Evolutionary conservation across 2,797 vertebrate species (phyloP), one percentile per base, ranked within the genome.

Genomic region (Pangasius djambal): DNA sequence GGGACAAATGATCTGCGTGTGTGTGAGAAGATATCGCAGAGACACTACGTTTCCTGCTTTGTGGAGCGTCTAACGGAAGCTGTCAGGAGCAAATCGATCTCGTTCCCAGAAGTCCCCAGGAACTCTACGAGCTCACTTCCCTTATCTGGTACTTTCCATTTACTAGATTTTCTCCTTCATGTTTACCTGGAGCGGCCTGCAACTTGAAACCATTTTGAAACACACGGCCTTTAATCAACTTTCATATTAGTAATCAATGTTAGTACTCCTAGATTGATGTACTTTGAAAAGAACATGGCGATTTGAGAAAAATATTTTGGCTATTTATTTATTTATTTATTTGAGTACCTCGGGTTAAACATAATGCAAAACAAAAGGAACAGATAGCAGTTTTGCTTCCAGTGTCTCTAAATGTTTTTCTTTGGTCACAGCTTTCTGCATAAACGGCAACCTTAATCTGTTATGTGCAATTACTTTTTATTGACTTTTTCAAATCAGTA

Each of bases 11-110:
- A 16, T 25, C 12, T 91, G 50, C 65, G 44, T 93, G 4, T 90
- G 57, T 94, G 92, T 92, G 91, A 93, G 89, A 93, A 99, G 99
- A 99, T 94, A 99, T 99, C 90, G 99, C 99, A 92, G 99, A 99
- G 96, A 99, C 99, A 0, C 97, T 99, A 93, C 98, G 99, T 89
- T 99, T 99, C 92, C 97, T 99, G 83, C 95, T 99, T 87, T 99
- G 99, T 91, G 99, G 99, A 78, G 98, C 98, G 65, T 98, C 98
- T 92, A 99, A 99, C 93, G 98, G 98, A 90, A 98, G 97, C 95
- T 99, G 98, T 96, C 98, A 98, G 95, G 98, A 99, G 88, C 98
- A 99, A 96, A 99, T 99, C 91, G 98, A 99, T 91, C 97, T 99
- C 92, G 97, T 99, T 92, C 98, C 98, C 87, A 96, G 99, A 88